These are phyloP conservation scores for Lydus trimaculatus DNA, from an alignment of 2,888 invertebrate genomes.

Conservation along the genomic window DNA sequence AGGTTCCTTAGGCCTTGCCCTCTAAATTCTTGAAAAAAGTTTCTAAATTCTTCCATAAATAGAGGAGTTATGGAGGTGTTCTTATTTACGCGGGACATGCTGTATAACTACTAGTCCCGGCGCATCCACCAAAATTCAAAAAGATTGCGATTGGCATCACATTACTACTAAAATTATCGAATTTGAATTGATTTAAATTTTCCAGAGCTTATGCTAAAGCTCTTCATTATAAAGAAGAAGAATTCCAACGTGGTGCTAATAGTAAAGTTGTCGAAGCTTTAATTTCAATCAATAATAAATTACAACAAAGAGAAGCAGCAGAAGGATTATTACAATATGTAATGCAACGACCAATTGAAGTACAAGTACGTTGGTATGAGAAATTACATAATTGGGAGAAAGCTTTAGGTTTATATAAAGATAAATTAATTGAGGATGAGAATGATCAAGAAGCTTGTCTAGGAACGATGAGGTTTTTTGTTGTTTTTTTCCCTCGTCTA, in stretches of 20 bases:
- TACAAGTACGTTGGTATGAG: constrained; percentile 94
- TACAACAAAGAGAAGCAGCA: constrained; percentile 98
- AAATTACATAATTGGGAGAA: constrained; percentile 99
- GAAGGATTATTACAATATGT: constrained; percentile 91
- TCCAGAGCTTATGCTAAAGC: constrained; percentile 82
- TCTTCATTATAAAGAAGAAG: constrained; percentile 90
- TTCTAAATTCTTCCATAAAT: no score
- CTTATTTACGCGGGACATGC: no score
- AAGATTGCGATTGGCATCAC: no score
- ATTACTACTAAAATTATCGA: no score
- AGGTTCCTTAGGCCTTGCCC: no score
- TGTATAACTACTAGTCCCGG: no score
- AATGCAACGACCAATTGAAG: constrained; percentile 76
- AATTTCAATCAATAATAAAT: constrained; percentile 96
- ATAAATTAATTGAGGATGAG: constrained; percentile 71
- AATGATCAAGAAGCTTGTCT: constrained; percentile 80
- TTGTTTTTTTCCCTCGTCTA: neutral
- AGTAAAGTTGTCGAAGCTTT: constrained; percentile 91
- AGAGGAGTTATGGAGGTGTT: no score
- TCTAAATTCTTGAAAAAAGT: no score
- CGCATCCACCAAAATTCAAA: no score
- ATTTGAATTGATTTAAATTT: no score
- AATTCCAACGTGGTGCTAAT: constrained; percentile 84
- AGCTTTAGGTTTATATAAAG: constrained; percentile 86
- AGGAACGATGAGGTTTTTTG: constrained; percentile 81